phyloP scores from a whole-genome alignment of 2,888 invertebrate genomes.

The Aelia acuminata region DNA sequence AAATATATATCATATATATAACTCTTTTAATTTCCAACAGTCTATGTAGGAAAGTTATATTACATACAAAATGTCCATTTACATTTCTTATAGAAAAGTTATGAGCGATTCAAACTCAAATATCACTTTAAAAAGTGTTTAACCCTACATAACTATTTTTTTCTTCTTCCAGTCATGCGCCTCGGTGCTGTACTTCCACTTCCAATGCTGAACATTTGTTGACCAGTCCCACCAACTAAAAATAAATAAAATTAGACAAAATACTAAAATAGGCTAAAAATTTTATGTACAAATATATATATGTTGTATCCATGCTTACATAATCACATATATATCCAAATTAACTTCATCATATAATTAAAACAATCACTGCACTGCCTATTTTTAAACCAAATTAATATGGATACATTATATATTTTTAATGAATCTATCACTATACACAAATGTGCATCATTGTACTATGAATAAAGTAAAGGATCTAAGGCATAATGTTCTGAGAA shows the following conservation, averaged over 20 bases:
- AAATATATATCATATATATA: slow-evolving; percentile 42
- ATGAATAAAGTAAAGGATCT: too few species aligned
- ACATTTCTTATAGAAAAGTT: slow-evolving; percentile 6
- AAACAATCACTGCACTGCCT: too few species aligned
- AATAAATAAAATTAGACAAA: slow-evolving; percentile 4
- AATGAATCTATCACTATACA: too few species aligned
- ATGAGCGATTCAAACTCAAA: neutral
- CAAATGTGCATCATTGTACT: too few species aligned
- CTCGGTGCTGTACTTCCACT: slow-evolving; percentile 62
- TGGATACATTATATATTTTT: too few species aligned
- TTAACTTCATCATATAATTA: too few species aligned
- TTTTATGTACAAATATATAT: too few species aligned
- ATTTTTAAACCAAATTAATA: too few species aligned
- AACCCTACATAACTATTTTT: slow-evolving; percentile 44
- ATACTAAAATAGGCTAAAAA: neutral
- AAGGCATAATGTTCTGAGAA: too few species aligned
- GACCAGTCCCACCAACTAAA: slow-evolving; percentile 57
- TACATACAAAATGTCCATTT: slow-evolving; percentile 9
- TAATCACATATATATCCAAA: too few species aligned
- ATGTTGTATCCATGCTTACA: too few species aligned
- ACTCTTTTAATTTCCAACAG: slow-evolving; percentile 39
- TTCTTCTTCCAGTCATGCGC: slow-evolving; percentile 42
- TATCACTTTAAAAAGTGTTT: slow-evolving; percentile 45
- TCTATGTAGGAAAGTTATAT: slow-evolving; percentile 27
- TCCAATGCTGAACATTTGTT: slow-evolving; percentile 63